These are phyloP conservation scores for Grus americana DNA, from an alignment of 2,113 vertebrate species.

Conservation along the genomic window DNA sequence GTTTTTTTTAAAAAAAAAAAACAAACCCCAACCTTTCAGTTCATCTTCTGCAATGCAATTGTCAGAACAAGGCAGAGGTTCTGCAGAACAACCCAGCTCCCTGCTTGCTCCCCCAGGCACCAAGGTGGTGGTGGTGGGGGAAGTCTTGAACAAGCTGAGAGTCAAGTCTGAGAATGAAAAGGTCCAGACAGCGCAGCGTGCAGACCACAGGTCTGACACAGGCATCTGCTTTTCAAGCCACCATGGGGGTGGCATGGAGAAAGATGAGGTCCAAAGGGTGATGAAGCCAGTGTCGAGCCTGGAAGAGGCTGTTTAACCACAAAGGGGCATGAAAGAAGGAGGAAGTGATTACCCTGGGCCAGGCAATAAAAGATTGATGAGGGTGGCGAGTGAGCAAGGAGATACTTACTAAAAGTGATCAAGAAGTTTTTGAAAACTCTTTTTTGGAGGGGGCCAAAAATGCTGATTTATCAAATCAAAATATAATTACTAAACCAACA, in stretches of 20 bases:
- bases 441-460: not conserved
- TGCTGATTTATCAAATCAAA: not conserved
- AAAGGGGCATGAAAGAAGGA: not conserved
- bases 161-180: not conserved
- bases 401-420: not conserved
- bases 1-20: not conserved
- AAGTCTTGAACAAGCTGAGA: not conserved
- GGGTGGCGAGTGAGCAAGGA: not conserved
- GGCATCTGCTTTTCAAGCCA: not conserved
- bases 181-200: rapidly evolving
- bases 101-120: not conserved
- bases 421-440: not conserved
- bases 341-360: not conserved
- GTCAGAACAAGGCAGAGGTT: not conserved
- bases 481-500: not conserved
- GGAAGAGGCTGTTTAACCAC: not conserved
- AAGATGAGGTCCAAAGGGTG: not conserved
- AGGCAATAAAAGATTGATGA: not conserved
- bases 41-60: not conserved
- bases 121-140: not conserved
- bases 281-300: not conserved
- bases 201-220: not conserved
- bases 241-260: not conserved
- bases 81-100: not conserved
- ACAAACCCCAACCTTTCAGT: not conserved